Evolutionary conservation across 2,113 vertebrate genomes (phyloP), one percentile per base, ranked within the genome.

Genomic region (Pteronura brasiliensis): DNA sequence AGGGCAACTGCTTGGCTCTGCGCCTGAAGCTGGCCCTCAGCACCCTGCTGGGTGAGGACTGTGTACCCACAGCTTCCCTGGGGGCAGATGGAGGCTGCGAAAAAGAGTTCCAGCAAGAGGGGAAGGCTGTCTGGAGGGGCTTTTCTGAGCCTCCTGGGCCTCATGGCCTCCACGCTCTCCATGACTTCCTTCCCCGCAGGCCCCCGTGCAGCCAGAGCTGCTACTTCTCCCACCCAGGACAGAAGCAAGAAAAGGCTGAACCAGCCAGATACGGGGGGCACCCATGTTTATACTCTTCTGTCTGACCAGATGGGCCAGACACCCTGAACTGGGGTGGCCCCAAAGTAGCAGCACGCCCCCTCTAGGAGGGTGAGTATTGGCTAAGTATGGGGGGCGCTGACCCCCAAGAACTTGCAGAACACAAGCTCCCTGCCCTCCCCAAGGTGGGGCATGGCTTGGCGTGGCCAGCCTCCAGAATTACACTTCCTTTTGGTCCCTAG

Each of bases 311-410:
- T 27, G 59, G 29, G 44, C 25, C 71, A 57, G 44, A 52, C 14
- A 59, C 27, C 74, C 39, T 0, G 1, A 42, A 42, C 3, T 12
- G 2, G 29, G n/a, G n/a, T 0, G 14, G 31, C 18, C 63, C 4
- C 6, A 15, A 17, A 23, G 25, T 29, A 0, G 15, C 14, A 29
- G 71, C 6, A 0, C 2, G 7, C 39, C 7, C 49, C n/a, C 0
- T 49, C 12, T 23, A 1, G 59, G 65, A 72, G 59, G 34, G 36
- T 39, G 59, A 86, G 4, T 39, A 6, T n/a, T 52, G 83, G 14
- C 29, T 2, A 29, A 44, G 25, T 12, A 2, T 1, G 47, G 47
- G n/a, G 25, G 27, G 27, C 4, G 21, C 23, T 39, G 71, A 61
- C 21, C 42, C 74, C 57, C 2, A 12, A 76, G 80, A 76, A 65